Conservation (phyloP, 2,888 invertebrate genomes). For the Oscheius sp. region DNA sequence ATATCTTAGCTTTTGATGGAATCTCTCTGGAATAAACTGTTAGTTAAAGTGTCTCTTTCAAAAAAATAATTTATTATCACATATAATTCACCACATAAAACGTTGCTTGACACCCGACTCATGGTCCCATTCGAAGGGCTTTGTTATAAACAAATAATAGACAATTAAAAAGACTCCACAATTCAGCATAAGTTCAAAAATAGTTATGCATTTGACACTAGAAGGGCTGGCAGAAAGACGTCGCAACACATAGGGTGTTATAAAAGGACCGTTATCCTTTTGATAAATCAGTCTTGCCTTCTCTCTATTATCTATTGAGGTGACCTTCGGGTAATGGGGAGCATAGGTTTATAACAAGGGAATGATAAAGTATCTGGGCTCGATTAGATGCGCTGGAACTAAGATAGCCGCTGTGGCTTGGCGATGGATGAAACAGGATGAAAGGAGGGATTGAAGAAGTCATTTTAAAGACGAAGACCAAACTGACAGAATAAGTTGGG, state of each 20-base stretch:
- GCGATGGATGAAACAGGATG: constrained; percentile 74
- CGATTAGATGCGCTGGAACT: constrained; percentile 85
- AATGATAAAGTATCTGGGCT: constrained; percentile 92
- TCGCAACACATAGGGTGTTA: constrained; percentile 82
- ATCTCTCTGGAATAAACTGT: no score
- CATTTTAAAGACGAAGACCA: constrained; percentile 74
- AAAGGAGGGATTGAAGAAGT: constrained; percentile 67
- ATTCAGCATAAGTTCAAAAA: constrained; percentile 39
- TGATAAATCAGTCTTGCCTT: no score
- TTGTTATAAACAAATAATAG: constrained; percentile 61
- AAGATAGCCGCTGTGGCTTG: constrained; percentile 77
- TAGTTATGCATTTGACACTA: neutral
- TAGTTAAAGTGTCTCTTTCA: no score
- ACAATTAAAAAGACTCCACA: constrained; percentile 51
- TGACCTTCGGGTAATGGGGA: no score
- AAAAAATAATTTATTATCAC: neutral
- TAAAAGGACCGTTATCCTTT: no score
- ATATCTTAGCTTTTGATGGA: no score
- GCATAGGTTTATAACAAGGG: no score
- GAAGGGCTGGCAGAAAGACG: constrained; percentile 76
- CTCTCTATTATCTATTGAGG: no score
- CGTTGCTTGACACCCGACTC: constrained; percentile 62
- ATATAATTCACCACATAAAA: constrained; percentile 69
- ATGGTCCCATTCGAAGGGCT: constrained; percentile 65
- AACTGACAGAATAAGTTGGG: constrained; percentile 79